phyloP scores from a whole-genome alignment of 2,797 vertebrate genomes.

The Hafferia zeledoni region DNA sequence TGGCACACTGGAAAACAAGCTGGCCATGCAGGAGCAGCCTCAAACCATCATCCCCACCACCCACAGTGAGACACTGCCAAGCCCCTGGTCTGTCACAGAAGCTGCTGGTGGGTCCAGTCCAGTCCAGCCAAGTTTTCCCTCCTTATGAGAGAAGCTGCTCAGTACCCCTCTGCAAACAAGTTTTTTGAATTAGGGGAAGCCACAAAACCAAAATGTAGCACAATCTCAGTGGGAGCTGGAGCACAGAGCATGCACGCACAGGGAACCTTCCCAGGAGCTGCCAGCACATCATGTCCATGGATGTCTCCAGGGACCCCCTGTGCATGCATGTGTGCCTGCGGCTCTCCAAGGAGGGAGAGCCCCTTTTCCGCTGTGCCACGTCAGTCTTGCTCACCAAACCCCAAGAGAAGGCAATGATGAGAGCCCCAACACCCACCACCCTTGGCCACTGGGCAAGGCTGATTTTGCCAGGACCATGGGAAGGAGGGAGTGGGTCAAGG shows the following conservation, averaged over 20 bases:
- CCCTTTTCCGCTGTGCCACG: fast-evolving
- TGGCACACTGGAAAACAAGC: neutral
- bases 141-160: fast-evolving
- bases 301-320: neutral
- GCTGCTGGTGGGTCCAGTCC: neutral
- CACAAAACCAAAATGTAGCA: neutral
- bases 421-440: neutral
- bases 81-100: neutral
- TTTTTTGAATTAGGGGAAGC: neutral
- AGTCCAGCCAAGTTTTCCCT: neutral
- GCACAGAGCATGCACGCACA: neutral
- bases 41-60: neutral
- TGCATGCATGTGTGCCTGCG: neutral
- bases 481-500: neutral
- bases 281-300: neutral
- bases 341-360: neutral
- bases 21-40: neutral
- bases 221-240: neutral
- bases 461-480: neutral
- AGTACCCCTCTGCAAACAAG: neutral
- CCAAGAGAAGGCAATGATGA: fast-evolving
- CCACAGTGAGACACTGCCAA: fast-evolving
- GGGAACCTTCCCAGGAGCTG: fast-evolving
- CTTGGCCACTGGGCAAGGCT: neutral
- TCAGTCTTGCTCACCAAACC: neutral